These are phyloP conservation scores for Hydraecia micacea DNA, from an alignment of 2,888 invertebrate species.

Conservation along the genomic window DNA sequence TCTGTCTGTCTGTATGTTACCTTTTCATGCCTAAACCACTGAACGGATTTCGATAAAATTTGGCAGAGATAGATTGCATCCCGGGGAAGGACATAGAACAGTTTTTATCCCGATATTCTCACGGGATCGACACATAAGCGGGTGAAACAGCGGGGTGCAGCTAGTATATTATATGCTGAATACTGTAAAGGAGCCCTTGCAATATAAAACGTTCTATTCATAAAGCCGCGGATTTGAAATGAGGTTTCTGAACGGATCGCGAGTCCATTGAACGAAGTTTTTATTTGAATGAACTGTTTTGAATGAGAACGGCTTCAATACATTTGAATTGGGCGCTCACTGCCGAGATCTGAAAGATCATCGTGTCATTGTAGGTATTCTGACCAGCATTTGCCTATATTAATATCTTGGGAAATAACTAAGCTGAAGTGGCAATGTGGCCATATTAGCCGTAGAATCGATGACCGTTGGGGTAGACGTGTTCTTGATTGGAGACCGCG, in stretches of 20 bases:
- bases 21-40: too few relatives aligned
- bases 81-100: too few relatives aligned
- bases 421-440: neutral
- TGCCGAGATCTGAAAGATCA: neutral
- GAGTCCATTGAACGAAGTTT: constrained; percentile 38
- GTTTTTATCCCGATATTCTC: too few relatives aligned
- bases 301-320: constrained; percentile 42
- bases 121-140: too few relatives aligned
- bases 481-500: too few relatives aligned
- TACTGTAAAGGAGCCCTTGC: constrained; percentile 17
- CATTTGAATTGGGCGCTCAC: constrained; percentile 26
- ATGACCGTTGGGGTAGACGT: too few relatives aligned
- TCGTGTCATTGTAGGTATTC: constrained; percentile 4
- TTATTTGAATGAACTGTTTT: constrained; percentile 53
- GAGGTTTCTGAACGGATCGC: constrained; percentile 50
- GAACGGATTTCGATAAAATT: too few relatives aligned
- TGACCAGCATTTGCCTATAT: neutral
- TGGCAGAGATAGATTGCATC: too few relatives aligned
- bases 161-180: constrained; percentile 30
- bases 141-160: too few relatives aligned
- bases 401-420: neutral
- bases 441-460: too few relatives aligned
- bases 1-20: too few relatives aligned
- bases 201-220: constrained; percentile 45
- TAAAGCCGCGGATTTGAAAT: constrained; percentile 33